A percentile compares a stretch with the other conserved stretches of the same genome.
Conservation (phyloP, 2,797 vertebrate species). For the Syndactyla subalaris region DNA sequence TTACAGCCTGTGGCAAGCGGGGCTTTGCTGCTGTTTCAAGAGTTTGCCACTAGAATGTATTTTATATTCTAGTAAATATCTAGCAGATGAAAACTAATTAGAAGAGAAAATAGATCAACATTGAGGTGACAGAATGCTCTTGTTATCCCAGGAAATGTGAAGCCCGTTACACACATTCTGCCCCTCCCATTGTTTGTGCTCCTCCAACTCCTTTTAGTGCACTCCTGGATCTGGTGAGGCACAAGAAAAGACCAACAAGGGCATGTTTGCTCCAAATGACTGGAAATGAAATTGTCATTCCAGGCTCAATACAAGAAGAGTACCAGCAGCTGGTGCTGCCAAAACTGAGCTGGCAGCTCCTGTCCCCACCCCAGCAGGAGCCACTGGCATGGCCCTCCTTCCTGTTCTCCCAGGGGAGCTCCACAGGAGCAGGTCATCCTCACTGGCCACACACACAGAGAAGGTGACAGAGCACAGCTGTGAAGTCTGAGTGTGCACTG, state of each 20-base stretch:
- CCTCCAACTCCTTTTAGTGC: too few species aligned
- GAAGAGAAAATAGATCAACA: background rate
- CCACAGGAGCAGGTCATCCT: accelerated
- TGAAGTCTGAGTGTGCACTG: accelerated
- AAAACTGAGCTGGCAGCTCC: background rate
- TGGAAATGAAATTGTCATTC: background rate
- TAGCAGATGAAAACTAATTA: background rate
- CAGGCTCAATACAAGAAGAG: accelerated
- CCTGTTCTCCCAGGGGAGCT: accelerated
- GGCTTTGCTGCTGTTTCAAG: background rate
- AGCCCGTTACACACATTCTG: background rate
- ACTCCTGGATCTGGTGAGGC: background rate
- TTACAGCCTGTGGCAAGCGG: background rate
- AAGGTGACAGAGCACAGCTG: background rate
- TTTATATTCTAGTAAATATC: background rate
- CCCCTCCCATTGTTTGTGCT: background rate
- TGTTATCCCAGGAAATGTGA: background rate
- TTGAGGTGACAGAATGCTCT: background rate
- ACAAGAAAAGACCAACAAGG: background rate
- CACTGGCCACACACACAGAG: accelerated
- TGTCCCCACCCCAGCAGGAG: accelerated
- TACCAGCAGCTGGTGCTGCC: background rate
- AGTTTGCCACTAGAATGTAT: background rate
- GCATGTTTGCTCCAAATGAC: background rate
- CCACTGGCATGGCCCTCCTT: accelerated